phyloP scores from a whole-genome alignment of 1,140 invertebrate genomes.

The Musca domestica region DNA sequence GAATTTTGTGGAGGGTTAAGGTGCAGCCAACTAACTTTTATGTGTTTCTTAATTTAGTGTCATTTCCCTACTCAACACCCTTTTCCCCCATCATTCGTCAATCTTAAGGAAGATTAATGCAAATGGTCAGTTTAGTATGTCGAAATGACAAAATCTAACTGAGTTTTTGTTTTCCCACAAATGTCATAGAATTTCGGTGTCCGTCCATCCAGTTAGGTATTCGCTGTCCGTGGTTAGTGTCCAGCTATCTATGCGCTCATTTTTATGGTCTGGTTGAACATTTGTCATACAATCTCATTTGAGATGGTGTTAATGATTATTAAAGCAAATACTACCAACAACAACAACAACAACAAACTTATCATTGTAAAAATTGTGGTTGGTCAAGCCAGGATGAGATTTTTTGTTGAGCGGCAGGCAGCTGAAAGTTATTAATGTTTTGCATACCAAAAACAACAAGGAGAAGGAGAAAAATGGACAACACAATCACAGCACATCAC shows the following conservation, averaged over 20 bases:
- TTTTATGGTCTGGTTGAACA: too few relatives aligned
- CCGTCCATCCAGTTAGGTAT: too few relatives aligned
- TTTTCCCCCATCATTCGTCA: neutral
- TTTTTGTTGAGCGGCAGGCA: neutral
- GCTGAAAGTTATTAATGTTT: constrained; percentile 19
- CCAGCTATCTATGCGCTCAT: too few relatives aligned
- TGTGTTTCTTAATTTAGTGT: too few relatives aligned
- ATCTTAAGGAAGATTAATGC: constrained; percentile 14
- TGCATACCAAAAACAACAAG: neutral
- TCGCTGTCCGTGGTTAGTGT: too few relatives aligned
- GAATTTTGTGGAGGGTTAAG: too few relatives aligned
- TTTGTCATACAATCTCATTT: neutral
- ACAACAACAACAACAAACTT: neutral
- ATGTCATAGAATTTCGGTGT: too few relatives aligned
- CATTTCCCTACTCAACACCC: too few relatives aligned
- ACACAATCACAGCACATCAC: too few relatives aligned
- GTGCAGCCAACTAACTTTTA: too few relatives aligned
- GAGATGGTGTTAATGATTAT: constrained; percentile 22
- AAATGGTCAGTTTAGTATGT: constrained; percentile 18
- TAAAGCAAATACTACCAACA: neutral
- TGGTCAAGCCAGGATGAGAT: neutral
- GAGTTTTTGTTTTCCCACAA: too few relatives aligned
- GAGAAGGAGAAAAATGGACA: too few relatives aligned
- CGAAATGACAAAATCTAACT: neutral
- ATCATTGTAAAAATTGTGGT: constrained; percentile 14